Evolutionary conservation across 2,888 invertebrate genomes (phyloP).

Genomic region (Choreutis nemorana): DNA sequence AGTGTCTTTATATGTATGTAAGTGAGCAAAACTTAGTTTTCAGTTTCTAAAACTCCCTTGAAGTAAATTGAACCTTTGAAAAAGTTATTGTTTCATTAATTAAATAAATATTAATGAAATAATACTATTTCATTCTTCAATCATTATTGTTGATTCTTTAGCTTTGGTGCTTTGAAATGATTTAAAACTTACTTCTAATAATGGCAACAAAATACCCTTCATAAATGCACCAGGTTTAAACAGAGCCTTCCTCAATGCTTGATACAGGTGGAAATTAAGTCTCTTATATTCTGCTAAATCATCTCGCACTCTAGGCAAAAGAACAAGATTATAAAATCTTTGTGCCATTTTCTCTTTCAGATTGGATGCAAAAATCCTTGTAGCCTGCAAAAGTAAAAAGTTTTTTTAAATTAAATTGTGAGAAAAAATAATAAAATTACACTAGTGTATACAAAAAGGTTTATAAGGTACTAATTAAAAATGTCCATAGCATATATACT

Average conservation of each 20-base stretch:
- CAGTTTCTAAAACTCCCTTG: no score
- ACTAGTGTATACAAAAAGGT: slow-evolving; percentile 2
- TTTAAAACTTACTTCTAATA: slow-evolving; percentile 68
- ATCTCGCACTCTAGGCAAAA: slow-evolving; percentile 92
- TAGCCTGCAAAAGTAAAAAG: slow-evolving; percentile 65
- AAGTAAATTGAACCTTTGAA: no score
- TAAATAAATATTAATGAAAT: no score
- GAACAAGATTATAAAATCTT: slow-evolving; percentile 90
- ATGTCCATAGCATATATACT: neutral
- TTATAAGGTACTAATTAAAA: neutral
- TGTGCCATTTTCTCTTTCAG: slow-evolving; percentile 97
- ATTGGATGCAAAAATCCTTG: slow-evolving; percentile 96
- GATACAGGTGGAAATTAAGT: slow-evolving; percentile 95
- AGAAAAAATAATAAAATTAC: neutral
- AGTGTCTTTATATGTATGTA: no score
- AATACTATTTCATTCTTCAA: no score
- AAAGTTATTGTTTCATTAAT: no score
- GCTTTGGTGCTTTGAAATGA: no score
- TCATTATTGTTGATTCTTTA: no score
- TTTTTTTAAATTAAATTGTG: neutral
- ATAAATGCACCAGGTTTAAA: slow-evolving; percentile 98
- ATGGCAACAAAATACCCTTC: slow-evolving; percentile 84
- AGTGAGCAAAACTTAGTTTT: no score
- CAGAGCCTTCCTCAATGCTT: slow-evolving; percentile 89
- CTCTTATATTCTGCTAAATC: slow-evolving; percentile 95